Conservation (phyloP, 2,113 vertebrate species). For the Ophiodon elongatus region DNA sequence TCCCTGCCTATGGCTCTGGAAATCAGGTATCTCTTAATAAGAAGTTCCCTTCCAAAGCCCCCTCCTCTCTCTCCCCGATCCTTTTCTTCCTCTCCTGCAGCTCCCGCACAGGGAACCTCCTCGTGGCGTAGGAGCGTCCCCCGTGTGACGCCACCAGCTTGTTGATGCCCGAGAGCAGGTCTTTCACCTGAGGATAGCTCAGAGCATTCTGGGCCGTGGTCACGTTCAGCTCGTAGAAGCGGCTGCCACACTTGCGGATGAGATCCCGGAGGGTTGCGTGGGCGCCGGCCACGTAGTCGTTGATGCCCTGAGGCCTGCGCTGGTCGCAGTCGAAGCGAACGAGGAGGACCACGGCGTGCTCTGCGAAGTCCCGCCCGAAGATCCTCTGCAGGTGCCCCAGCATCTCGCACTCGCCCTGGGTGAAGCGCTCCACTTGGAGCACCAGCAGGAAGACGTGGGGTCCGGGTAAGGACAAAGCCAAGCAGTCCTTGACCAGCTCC, state of each 20-base stretch:
- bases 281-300: conserved; percentile 42
- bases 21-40: conserved; percentile 34
- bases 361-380: conserved; percentile 43
- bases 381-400: conserved; percentile 53
- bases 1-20: not conserved
- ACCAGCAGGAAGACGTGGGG: conserved; percentile 65
- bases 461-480: conserved; percentile 59
- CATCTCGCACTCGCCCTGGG: conserved; percentile 63
- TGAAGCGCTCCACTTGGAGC: conserved; percentile 63
- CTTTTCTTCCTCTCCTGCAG: conserved; percentile 40
- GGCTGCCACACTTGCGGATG: conserved; percentile 44
- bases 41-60: not conserved
- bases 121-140: conserved; percentile 2
- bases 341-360: conserved; percentile 57
- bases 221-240: conserved; percentile 55
- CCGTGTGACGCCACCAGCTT: conserved; percentile 57
- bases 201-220: conserved; percentile 32
- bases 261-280: conserved; percentile 57
- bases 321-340: conserved; percentile 22
- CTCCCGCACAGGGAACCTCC: conserved; percentile 57
- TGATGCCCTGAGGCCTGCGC: conserved; percentile 44
- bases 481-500: conserved; percentile 63
- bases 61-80: conserved; percentile 18
- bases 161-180: conserved; percentile 53
- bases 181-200: conserved; percentile 61